Percentiles rank a stretch among this genome's conserved stretches.
These are phyloP conservation scores for Lordiphosa mommai DNA, from an alignment of 1,140 invertebrate species.

Conservation along the genomic window DNA sequence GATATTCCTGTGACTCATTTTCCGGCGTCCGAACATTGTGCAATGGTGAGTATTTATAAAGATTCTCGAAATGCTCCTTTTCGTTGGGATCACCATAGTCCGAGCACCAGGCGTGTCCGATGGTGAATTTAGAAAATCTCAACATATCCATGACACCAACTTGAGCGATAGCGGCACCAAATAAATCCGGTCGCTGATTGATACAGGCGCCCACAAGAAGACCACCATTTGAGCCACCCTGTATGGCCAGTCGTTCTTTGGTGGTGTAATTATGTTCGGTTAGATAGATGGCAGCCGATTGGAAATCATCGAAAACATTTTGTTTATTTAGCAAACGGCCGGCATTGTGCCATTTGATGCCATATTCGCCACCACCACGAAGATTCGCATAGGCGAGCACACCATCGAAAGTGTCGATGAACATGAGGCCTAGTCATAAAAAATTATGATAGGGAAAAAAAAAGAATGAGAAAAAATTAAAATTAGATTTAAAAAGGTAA, in stretches of 20 bases:
- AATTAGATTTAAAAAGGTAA: too few relatives aligned
- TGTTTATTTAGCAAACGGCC: conserved; percentile 96
- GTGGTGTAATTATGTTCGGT: conserved; percentile 90
- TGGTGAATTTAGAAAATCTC: conserved; percentile 98
- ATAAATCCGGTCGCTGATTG: conserved; percentile 97
- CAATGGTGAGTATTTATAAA: conserved; percentile 95
- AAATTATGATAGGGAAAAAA: too few relatives aligned
- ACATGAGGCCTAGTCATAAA: too few relatives aligned
- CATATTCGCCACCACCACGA: conserved; percentile 98
- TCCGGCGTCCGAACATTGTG: conserved; percentile 88
- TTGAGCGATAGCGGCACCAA: conserved; percentile 93
- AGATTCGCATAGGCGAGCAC: conserved; percentile 96
- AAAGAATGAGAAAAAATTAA: too few relatives aligned
- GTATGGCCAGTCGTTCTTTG: conserved; percentile 89
- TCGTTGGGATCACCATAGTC: conserved; percentile 97
- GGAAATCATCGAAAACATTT: conserved; percentile 98
- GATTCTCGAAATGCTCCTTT: conserved; percentile 91
- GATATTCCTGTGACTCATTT: conserved; percentile 86
- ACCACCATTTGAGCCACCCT: conserved; percentile 98
- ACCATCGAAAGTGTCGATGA: conserved; percentile 94
- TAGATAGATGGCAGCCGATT: conserved; percentile 94
- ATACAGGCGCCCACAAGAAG: conserved; percentile 94
- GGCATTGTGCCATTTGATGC: conserved; percentile 97
- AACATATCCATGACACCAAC: conserved; percentile 98
- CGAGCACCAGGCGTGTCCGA: conserved; percentile 97